Evolutionary conservation across 2,113 vertebrate species (phyloP).

Genomic region (Rhipidura dahli): DNA sequence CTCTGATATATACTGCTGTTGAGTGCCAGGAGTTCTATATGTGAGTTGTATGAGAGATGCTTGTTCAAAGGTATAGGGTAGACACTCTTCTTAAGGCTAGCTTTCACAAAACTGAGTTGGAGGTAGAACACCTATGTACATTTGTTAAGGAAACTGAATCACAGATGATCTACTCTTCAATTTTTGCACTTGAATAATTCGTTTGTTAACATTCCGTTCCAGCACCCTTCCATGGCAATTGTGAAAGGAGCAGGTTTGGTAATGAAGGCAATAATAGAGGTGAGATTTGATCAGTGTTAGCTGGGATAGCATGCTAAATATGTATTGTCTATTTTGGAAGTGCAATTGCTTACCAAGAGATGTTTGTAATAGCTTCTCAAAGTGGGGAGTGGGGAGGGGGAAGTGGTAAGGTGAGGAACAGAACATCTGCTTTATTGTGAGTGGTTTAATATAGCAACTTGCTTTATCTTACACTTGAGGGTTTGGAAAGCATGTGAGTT

Average conservation of each 20-base stretch:
- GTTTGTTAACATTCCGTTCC: neutral
- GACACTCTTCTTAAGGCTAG: neutral
- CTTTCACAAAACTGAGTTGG: neutral
- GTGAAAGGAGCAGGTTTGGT: conserved; percentile 97
- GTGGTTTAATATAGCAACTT: neutral
- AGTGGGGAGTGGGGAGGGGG: neutral
- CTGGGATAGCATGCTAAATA: neutral
- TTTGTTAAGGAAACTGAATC: neutral
- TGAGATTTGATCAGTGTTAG: conserved; percentile 53
- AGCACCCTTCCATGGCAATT: conserved; percentile 99
- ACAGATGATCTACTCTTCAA: neutral
- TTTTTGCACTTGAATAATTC: neutral
- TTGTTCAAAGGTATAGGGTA: neutral
- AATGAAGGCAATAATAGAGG: conserved; percentile 99
- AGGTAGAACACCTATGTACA: neutral
- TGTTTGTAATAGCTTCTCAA: neutral
- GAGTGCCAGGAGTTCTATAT: neutral
- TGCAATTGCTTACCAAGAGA: neutral
- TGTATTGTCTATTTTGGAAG: neutral
- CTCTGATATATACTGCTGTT: neutral
- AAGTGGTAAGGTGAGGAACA: neutral
- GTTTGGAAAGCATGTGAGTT: conserved; percentile 1
- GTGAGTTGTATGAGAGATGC: neutral
- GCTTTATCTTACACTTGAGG: neutral
- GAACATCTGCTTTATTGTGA: neutral